A percentile compares a stretch with the other conserved stretches of the same genome.
phyloP scores from a whole-genome alignment of 2,888 invertebrate genomes.

The Sphaerophoria taeniata region DNA sequence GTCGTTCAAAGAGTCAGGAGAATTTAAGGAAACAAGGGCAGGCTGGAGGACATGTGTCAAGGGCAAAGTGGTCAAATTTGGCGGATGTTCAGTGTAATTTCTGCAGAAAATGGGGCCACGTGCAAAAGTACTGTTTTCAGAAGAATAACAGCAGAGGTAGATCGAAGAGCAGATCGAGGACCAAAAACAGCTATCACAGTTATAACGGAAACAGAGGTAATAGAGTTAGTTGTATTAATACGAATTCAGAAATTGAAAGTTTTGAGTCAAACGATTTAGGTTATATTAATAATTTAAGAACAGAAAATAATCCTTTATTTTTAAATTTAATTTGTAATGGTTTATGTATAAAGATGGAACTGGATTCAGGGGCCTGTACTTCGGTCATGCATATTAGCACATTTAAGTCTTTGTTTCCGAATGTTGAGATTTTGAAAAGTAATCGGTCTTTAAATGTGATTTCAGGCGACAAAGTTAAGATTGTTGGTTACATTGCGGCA shows the following conservation, averaged over 20 bases:
- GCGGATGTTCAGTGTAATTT: not conserved
- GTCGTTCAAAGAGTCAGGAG: slow-evolving; percentile 1
- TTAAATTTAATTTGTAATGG: slow-evolving; percentile 22
- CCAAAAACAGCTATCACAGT: slow-evolving; percentile 5
- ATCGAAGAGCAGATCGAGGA: slow-evolving; percentile 8
- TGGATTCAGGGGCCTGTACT: slow-evolving; percentile 2
- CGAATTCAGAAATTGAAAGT: not conserved
- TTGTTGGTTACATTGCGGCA: slow-evolving; percentile 6
- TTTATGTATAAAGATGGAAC: not conserved
- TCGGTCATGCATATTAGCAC: not conserved
- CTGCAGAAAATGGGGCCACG: slow-evolving; percentile 13
- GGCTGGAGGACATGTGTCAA: not conserved
- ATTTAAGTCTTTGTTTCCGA: slow-evolving; percentile 1
- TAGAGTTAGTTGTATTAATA: slow-evolving; percentile 9
- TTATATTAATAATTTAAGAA: slow-evolving; percentile 12
- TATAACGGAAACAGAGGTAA: slow-evolving; percentile 16
- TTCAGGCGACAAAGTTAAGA: not conserved
- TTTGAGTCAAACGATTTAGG: slow-evolving; percentile 6
- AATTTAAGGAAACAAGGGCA: not conserved
- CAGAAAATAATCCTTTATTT: slow-evolving; percentile 16
- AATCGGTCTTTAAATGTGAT: slow-evolving; percentile 9
- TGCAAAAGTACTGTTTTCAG: slow-evolving; percentile 8
- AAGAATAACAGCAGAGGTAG: slow-evolving; percentile 1
- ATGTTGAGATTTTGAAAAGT: not conserved
- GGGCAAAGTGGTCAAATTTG: slow-evolving; percentile 4